A percentile compares a stretch with the other conserved stretches of the same genome.
Evolutionary conservation across 2,113 vertebrate species (phyloP).

Genomic region (Pogona vitticeps): DNA sequence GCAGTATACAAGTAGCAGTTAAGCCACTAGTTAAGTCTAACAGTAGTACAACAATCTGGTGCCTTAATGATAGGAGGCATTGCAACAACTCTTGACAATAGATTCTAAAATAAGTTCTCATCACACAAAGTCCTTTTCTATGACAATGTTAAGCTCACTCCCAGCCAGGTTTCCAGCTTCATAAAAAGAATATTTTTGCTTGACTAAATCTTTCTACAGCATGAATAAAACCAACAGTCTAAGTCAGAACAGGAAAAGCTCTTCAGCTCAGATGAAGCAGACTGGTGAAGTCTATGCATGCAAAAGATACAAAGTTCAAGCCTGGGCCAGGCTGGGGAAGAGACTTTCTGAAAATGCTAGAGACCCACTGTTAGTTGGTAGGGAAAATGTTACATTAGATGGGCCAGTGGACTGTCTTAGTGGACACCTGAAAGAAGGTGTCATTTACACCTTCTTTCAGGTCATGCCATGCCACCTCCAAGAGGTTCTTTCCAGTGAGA

Average conservation of each 20-base stretch:
- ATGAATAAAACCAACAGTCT: background rate
- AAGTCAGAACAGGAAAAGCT: background rate
- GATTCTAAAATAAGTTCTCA: no score
- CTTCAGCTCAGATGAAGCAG: background rate
- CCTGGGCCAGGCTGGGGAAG: background rate
- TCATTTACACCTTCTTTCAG: background rate
- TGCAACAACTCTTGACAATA: no score
- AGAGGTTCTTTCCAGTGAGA: background rate
- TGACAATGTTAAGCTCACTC: no score
- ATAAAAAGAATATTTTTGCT: no score
- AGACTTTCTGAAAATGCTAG: background rate
- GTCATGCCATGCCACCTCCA: background rate
- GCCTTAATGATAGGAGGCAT: no score
- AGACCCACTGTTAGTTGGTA: background rate
- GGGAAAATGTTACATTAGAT: background rate
- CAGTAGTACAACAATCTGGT: no score
- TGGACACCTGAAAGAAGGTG: no score
- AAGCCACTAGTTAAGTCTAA: background rate
- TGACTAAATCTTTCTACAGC: background rate
- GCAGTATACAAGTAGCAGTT: background rate
- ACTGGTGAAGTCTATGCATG: background rate
- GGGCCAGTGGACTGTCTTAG: background rate
- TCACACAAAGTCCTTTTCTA: no score
- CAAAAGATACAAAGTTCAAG: background rate
- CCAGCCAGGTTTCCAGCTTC: no score